A percentile compares a stretch with the other conserved stretches of the same genome.
phyloP scores from a whole-genome alignment of 1,140 invertebrate genomes.

The Bilobella aurantiaca region DNA sequence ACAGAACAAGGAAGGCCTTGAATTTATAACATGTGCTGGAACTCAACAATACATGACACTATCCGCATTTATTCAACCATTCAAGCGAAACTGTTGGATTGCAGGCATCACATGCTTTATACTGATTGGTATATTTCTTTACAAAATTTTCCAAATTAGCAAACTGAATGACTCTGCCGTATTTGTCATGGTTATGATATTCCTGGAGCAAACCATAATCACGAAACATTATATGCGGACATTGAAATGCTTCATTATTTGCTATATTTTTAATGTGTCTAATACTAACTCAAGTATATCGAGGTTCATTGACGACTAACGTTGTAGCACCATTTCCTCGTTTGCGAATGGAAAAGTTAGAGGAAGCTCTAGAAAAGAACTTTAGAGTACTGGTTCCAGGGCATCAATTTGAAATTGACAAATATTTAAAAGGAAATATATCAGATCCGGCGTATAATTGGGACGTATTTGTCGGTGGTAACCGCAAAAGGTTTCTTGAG shows the following conservation, averaged over 20 bases:
- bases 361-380: neutral
- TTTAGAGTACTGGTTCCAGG: neutral
- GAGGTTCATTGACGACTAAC: neutral
- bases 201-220: neutral
- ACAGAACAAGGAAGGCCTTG: neutral
- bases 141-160: neutral
- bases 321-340: neutral
- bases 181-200: neutral
- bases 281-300: neutral
- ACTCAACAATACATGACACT: neutral
- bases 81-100: neutral
- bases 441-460: neutral
- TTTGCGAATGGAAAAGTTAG: neutral
- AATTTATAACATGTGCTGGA: neutral
- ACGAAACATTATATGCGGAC: neutral
- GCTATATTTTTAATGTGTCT: neutral
- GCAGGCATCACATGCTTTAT: neutral
- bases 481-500: too few species aligned
- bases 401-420: neutral
- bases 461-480: too few species aligned
- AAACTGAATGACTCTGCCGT: neutral
- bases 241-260: neutral
- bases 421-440: neutral
- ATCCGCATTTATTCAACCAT: neutral
- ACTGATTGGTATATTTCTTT: neutral